Conservation (phyloP, 2,888 invertebrate species). For the Maniola hyperantus region DNA sequence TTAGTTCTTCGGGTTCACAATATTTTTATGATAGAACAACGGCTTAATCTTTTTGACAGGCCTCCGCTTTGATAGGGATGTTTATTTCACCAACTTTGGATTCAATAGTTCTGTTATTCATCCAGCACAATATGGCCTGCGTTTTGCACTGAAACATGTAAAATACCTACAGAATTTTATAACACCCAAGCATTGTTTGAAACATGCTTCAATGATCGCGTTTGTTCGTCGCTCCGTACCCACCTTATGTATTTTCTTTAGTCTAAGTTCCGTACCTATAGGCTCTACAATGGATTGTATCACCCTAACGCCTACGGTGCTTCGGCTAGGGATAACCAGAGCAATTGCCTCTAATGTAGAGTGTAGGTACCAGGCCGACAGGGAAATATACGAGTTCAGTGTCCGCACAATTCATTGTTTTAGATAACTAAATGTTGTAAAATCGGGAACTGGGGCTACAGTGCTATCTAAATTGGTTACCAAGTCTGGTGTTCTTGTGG, state of each 20-base stretch:
- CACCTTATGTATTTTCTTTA: neutral
- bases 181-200: neutral
- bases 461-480: neutral
- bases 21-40: too few relatives aligned
- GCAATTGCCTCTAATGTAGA: conserved; percentile 34
- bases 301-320: conserved; percentile 37
- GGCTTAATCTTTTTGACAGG: too few relatives aligned
- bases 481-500: neutral
- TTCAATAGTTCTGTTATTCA: too few relatives aligned
- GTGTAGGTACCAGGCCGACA: conserved; percentile 12
- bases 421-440: conserved; percentile 4
- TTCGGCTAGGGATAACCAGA: conserved; percentile 31
- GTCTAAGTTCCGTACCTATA: conserved; percentile 15
- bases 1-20: too few relatives aligned
- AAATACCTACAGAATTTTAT: too few relatives aligned
- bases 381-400: conserved; percentile 20
- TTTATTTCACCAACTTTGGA: too few relatives aligned
- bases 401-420: conserved; percentile 8
- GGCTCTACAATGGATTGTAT: conserved; percentile 35
- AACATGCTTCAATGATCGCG: neutral
- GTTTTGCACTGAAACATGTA: too few relatives aligned
- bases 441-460: neutral
- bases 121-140: too few relatives aligned
- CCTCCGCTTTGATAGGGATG: too few relatives aligned
- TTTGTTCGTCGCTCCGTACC: neutral